These are phyloP conservation scores for Agrilus planipennis DNA, from an alignment of 1,140 invertebrate species.

Conservation along the genomic window DNA sequence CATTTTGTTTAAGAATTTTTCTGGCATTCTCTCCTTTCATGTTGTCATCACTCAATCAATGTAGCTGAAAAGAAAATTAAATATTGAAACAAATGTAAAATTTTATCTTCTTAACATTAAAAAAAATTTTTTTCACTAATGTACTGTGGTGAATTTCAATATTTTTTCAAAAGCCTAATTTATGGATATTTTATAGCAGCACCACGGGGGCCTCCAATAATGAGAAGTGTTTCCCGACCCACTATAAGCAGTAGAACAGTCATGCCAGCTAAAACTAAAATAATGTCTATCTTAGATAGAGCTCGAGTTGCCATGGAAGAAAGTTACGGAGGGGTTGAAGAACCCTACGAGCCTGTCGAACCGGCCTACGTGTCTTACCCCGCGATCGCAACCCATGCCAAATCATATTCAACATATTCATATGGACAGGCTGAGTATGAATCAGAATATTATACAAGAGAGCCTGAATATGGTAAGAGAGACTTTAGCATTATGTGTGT, in stretches of 20 bases:
- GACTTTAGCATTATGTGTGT: too few species aligned
- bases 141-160: too few species aligned
- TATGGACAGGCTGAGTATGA: constrained; percentile 20
- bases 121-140: too few species aligned
- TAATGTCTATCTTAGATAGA: constrained; percentile 69
- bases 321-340: constrained; percentile 41
- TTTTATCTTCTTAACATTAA: too few species aligned
- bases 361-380: constrained; percentile 16
- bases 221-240: constrained; percentile 36
- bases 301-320: constrained; percentile 70
- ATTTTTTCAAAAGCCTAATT: too few species aligned
- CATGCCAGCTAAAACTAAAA: constrained; percentile 60
- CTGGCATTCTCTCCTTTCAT: too few species aligned
- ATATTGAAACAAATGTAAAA: too few species aligned
- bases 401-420: constrained; percentile 16
- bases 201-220: constrained; percentile 22
- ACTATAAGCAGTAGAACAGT: constrained; percentile 37
- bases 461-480: too few species aligned
- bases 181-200: too few species aligned
- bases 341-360: constrained; percentile 19
- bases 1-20: too few species aligned
- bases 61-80: too few species aligned
- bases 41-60: too few species aligned
- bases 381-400: constrained; percentile 8
- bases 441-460: constrained; percentile 22